phyloP scores from a whole-genome alignment of 2,888 invertebrate species.

The Drosophila mercatorum region DNA sequence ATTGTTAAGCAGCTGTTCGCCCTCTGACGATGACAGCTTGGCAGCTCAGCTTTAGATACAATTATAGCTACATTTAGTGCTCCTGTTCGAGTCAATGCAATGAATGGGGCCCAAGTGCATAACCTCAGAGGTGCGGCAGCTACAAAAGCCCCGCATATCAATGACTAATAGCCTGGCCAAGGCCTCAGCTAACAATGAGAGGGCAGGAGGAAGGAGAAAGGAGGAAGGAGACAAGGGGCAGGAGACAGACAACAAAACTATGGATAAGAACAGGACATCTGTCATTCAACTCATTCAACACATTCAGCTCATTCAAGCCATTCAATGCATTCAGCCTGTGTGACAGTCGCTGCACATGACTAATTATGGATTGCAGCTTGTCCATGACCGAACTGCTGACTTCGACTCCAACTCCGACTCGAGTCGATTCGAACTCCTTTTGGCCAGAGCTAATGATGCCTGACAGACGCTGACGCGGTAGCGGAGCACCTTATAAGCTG shows the following conservation, averaged over 20 bases:
- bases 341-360: slow-evolving; percentile 75
- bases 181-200: slow-evolving; percentile 32
- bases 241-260: neutral
- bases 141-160: slow-evolving; percentile 62
- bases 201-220: slow-evolving; percentile 1
- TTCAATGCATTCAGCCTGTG: slow-evolving; percentile 44
- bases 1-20: slow-evolving; percentile 42
- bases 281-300: slow-evolving; percentile 67
- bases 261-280: slow-evolving; percentile 65
- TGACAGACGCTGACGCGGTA: slow-evolving; percentile 60
- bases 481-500: slow-evolving; percentile 45
- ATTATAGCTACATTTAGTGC: slow-evolving; percentile 17
- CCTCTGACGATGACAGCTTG: slow-evolving; percentile 32
- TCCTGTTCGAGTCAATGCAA: slow-evolving; percentile 3
- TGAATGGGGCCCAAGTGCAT: slow-evolving; percentile 18
- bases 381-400: slow-evolving; percentile 29
- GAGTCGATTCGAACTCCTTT: slow-evolving; percentile 22
- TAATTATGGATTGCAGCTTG: slow-evolving; percentile 74
- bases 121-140: slow-evolving; percentile 59
- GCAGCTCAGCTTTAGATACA: slow-evolving; percentile 12
- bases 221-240: neutral
- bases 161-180: slow-evolving; percentile 67
- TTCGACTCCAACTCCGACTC: neutral
- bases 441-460: slow-evolving; percentile 68
- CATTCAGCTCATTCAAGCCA: slow-evolving; percentile 48